A percentile compares a stretch with the other conserved stretches of the same genome.
Conservation (phyloP, 35 echinoderm and acorn worm genomes). For the Stichopus chloronotus region DNA sequence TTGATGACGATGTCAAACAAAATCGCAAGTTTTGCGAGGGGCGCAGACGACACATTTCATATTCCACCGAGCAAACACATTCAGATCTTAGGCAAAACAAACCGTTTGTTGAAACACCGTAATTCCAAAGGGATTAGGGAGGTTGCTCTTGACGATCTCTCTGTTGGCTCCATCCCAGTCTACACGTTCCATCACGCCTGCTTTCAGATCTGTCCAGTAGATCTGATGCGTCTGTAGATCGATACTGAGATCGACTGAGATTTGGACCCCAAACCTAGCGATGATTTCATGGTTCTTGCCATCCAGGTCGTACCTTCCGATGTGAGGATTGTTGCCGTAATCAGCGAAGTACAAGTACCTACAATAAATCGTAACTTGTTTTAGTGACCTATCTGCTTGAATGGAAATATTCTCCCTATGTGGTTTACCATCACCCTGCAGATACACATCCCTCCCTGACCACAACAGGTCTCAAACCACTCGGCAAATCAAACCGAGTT, state of each 20-base stretch:
- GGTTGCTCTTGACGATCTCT: slow-evolving; percentile 8
- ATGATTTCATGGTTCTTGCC: slow-evolving; percentile 53
- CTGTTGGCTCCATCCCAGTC: slow-evolving; percentile 76
- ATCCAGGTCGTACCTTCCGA: slow-evolving; percentile 58
- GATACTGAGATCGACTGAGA: slow-evolving; percentile 53
- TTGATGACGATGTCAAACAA: no score
- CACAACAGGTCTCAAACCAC: not conserved
- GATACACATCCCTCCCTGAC: not conserved
- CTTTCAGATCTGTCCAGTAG: slow-evolving; percentile 65
- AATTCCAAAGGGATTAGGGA: slow-evolving; percentile 64
- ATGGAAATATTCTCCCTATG: not conserved
- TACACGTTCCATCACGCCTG: slow-evolving; percentile 55
- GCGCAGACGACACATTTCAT: no score
- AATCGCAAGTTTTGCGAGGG: no score
- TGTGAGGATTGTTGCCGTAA: slow-evolving; percentile 59
- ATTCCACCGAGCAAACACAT: no score
- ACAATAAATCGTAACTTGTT: not conserved
- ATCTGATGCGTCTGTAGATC: slow-evolving; percentile 66
- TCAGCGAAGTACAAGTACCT: slow-evolving; percentile 86
- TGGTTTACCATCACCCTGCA: not conserved
- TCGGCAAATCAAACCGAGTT: no score
- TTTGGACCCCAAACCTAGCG: not conserved
- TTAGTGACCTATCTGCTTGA: not conserved
- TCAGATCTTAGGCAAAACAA: not conserved
- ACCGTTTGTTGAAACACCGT: slow-evolving; percentile 62